Evolutionary conservation across 1,140 invertebrate species (phyloP), one percentile per base, ranked within the genome.

Genomic region (Colletes latitarsis): DNA sequence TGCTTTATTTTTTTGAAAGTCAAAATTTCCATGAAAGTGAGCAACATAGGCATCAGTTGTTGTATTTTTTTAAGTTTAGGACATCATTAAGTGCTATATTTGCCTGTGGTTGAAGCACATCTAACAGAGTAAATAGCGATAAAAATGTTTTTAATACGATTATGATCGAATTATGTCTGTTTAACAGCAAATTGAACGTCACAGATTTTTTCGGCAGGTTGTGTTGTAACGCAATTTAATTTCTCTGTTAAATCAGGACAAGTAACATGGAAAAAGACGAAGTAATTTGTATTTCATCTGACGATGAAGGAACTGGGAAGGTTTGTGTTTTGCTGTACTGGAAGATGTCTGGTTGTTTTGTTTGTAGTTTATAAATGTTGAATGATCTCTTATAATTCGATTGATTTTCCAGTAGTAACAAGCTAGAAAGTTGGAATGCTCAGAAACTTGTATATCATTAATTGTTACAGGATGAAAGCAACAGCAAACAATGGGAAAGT

Each of bases 211-310:
- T 49, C 6, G 5, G 46, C 4, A 3, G 2, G 9, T 60, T 30
- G 8, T 4, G 6, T 12, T 70, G 10, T 19, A 70, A 46, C 30
- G n/a, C 49, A 19, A 49, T 70, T 15, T 49, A 52, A 60, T 14
- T 62, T 52, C 10, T 55, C 4, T 30, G 17, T 77, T 49, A 57
- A 14, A n/a, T 14, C 14, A 49, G 39, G 8, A 14, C 39, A 64
- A 19, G 6, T 46, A 72, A 55, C 53, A 79, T 79, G 77, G 77
- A 72, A 4, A 62, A 46, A 5, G 8, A 43, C 49, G 88, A 88
- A 17, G 15, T 88, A 19, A 88, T 88, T 8, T 88, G 53, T 74
- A 71, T 88, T 10, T 88, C 88, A n/a, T 88, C 88, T 0, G 88
- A 88, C 49, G 87, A 88, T 4, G 66, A 70, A 17, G 10, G 49